Conservation (phyloP, 2,797 vertebrate genomes). For the Neosalanx taihuensis region DNA sequence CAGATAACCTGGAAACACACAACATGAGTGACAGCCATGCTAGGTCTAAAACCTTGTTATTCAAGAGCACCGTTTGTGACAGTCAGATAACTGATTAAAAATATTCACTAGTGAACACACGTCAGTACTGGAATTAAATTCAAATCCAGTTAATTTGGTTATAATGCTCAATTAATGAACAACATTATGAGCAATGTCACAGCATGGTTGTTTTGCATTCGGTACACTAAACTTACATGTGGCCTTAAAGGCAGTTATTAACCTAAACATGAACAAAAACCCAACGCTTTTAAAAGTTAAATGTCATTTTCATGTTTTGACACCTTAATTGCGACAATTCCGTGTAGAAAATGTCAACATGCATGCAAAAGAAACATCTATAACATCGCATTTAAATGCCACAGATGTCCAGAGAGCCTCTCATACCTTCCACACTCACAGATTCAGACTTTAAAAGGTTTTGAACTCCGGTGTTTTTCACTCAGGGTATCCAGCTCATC, state of each 20-base stretch:
- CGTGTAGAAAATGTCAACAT: not conserved
- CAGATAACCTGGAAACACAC: not conserved
- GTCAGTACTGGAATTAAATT: too few species aligned
- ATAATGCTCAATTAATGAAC: too few species aligned
- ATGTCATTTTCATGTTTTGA: too few species aligned
- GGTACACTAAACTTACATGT: not conserved
- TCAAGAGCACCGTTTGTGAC: too few species aligned
- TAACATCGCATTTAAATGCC: slow-evolving; percentile 18
- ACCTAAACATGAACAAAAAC: not conserved
- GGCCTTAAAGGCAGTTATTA: not conserved
- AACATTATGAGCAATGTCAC: not conserved
- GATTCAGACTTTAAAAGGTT: slow-evolving; percentile 34
- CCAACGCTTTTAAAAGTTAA: not conserved
- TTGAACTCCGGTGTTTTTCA: slow-evolving; percentile 33
- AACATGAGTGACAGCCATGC: not conserved
- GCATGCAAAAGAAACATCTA: not conserved
- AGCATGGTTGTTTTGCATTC: not conserved
- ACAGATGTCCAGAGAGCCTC: slow-evolving; percentile 30
- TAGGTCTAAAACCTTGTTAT: not conserved
- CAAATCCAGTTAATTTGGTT: too few species aligned
- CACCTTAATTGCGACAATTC: not conserved
- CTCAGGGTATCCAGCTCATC: slow-evolving; percentile 25
- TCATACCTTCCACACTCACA: slow-evolving; percentile 65
- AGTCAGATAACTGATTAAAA: too few species aligned
- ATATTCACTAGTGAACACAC: too few species aligned